Evolutionary conservation across 2,888 invertebrate genomes (phyloP).

Genomic region (Parnassius orleans): DNA sequence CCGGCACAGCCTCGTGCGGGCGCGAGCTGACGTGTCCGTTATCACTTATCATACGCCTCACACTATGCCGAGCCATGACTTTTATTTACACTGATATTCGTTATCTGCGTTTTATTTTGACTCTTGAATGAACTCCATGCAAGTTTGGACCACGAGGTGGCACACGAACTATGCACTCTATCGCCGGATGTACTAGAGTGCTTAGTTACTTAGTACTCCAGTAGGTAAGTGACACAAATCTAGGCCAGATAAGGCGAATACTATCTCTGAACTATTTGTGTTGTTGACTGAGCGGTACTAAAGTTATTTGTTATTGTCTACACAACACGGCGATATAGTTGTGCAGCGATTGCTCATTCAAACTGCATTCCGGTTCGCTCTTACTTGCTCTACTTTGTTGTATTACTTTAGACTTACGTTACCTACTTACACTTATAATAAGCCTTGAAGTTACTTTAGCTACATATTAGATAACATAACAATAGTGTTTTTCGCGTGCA

Average conservation of each 20-base stretch:
- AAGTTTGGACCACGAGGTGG: not conserved
- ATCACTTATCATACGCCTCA: not conserved
- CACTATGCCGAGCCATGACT: not conserved
- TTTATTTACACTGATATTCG: not conserved
- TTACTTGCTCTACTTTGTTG: not conserved
- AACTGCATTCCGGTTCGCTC: conserved; percentile 1
- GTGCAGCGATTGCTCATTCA: not conserved
- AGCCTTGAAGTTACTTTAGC: not conserved
- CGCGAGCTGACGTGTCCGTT: conserved; percentile 1
- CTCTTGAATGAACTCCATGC: conserved; percentile 6
- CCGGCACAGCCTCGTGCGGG: not conserved
- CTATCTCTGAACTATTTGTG: not conserved
- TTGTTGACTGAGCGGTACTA: not conserved
- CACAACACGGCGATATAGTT: not conserved
- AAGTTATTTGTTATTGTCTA: not conserved
- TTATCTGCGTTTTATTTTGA: conserved; percentile 8
- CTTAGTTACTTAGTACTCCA: not conserved
- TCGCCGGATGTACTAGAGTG: too few species aligned
- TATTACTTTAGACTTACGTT: not conserved
- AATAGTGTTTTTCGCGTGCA: too few species aligned
- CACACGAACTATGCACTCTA: not conserved
- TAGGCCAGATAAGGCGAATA: conserved; percentile 10
- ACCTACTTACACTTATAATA: not conserved
- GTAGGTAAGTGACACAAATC: conserved; percentile 14
- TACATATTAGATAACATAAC: too few species aligned